Evolutionary conservation across 2,113 vertebrate genomes (phyloP), one percentile per base, ranked within the genome.

Genomic region (Macheiramphus alcinus): DNA sequence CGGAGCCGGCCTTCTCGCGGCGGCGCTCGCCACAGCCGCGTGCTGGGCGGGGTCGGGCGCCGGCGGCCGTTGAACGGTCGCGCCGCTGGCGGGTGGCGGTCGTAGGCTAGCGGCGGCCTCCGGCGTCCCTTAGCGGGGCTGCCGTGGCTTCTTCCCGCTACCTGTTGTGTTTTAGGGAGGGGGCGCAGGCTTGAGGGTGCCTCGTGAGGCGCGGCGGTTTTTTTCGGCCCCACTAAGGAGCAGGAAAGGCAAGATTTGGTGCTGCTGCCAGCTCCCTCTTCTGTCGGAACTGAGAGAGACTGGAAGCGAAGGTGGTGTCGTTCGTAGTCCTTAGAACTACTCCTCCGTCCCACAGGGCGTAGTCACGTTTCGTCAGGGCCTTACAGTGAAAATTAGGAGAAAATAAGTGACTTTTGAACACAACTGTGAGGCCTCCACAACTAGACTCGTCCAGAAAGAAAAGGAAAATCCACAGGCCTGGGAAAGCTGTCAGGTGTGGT

Each of bases 181-280:
- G 18, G 13, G 7, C 0, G 53, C 32, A 0, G 29, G 0, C 22
- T 17, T 0, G 3, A 6, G 18, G 4, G 20, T 2, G 48, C 16
- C 13, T 11, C 7, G 4, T 5, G 5, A 9, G 27, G 34, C 3
- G 7, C 5, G 9, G 45, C 3, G 7, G 29, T 1, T 15, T 26
- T 21, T 6, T 34, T 8, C 20, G 25, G 25, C 16, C 52, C 16
- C 23, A 29, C 34, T 14, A 0, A 11, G 56, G 36, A 7, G 62
- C 40, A 3, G 47, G 45, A 11, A 3, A 17, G 48, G 73, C 10
- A 10, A 13, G 25, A 11, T 6, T 47, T 29, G 53, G 32, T 1
- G 61, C 16, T 47, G 70, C 40, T 3, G 8, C 36, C 34, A 3
- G 19, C 40, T 31, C 8, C 11, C 8, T 42, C 53, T 9, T 11